Percentiles rank a stretch among this genome's conserved stretches.
Conservation (phyloP, 2,113 vertebrate species). For the Semicossyphus pulcher region DNA sequence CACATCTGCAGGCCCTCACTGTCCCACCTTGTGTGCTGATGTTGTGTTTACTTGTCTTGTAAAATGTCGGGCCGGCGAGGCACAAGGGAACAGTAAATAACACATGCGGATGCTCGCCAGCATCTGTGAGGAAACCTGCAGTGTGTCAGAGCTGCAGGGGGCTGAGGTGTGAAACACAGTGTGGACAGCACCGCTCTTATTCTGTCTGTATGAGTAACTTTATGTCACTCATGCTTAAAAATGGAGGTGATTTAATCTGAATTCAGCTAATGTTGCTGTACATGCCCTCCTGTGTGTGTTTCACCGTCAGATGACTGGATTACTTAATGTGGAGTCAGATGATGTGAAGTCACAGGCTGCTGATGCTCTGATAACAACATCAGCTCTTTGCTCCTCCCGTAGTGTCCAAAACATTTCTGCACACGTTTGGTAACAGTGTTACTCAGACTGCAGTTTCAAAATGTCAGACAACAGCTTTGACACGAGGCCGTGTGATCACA, state of each 20-base stretch:
- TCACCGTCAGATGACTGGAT: constrained; percentile 27
- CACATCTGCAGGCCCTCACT: constrained; percentile 39
- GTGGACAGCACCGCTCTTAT: not conserved
- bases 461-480: no score
- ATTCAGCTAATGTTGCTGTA: no score
- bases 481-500: no score
- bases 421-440: not conserved
- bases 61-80: constrained; percentile 33
- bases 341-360: not conserved
- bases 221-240: not conserved
- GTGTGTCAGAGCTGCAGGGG: not conserved
- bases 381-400: not conserved
- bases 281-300: not conserved
- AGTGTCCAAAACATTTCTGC: no score
- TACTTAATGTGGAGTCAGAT: constrained; percentile 6
- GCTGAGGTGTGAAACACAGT: not conserved
- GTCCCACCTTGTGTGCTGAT: constrained; percentile 50
- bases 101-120: constrained; percentile 20
- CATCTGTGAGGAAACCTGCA: constrained; percentile 22
- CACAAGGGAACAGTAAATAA: constrained; percentile 54
- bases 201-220: not conserved
- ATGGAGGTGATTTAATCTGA: not conserved
- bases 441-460: not conserved
- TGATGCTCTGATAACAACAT: not conserved
- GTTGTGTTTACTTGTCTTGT: constrained; percentile 62